Conservation (phyloP, 2,797 vertebrate genomes). For the Coregonus suidteri region DNA sequence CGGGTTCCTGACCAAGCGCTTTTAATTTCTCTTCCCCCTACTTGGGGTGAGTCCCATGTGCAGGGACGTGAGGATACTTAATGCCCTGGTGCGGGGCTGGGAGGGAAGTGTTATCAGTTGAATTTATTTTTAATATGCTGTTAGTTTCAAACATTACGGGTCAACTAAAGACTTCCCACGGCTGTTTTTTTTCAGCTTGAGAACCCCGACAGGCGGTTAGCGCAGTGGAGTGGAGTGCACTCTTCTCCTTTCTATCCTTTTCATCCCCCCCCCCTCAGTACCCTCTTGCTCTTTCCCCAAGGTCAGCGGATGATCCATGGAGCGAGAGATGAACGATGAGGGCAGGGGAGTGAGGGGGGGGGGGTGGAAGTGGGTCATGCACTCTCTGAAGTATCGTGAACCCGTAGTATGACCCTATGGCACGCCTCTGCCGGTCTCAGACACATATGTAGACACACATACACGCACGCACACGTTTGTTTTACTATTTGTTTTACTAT, state of each 20-base stretch:
- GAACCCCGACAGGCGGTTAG: conserved; percentile 59
- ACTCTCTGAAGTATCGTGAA: conserved; percentile 66
- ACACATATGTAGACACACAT: not conserved
- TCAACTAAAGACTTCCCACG: conserved; percentile 12
- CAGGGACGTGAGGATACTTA: not conserved
- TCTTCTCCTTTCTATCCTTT: conserved; percentile 57
- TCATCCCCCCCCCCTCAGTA: conserved; percentile 38
- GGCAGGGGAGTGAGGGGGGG: conserved; percentile 22
- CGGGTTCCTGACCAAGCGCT: conserved; percentile 26
- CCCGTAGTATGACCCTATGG: conserved; percentile 62
- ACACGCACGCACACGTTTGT: not conserved
- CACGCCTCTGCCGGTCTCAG: conserved; percentile 51
- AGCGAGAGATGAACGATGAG: conserved; percentile 48
- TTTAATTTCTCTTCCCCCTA: conserved; percentile 17
- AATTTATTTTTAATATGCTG: conserved; percentile 20
- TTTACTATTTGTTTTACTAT: no score
- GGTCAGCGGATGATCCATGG: conserved; percentile 60
- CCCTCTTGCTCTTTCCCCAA: conserved; percentile 58
- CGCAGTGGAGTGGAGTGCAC: conserved; percentile 64
- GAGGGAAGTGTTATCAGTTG: conserved; percentile 21
- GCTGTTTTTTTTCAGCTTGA: conserved; percentile 7
- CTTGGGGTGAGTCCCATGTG: conserved; percentile 26
- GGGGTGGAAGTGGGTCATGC: conserved; percentile 43
- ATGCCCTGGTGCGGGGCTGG: not conserved
- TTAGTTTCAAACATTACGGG: conserved; percentile 20